Conservation (phyloP, 2,113 vertebrate species). For the Malurus alboscapulatus region DNA sequence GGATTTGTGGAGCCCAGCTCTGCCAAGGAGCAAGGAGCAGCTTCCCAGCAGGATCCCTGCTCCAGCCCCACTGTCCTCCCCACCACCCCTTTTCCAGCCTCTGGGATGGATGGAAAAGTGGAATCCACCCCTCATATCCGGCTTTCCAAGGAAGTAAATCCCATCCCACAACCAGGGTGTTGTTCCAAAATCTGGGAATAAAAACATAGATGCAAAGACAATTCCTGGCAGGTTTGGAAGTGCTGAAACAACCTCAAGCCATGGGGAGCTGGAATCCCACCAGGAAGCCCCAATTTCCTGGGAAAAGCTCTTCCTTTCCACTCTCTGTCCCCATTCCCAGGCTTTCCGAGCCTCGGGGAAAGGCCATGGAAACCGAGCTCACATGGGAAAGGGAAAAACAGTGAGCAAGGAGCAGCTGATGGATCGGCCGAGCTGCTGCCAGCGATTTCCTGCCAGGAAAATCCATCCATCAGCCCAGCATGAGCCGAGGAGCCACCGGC, state of each 20-base stretch:
- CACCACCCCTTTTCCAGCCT: background rate
- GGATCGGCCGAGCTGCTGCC: conserved; percentile 5
- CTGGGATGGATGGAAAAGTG: background rate
- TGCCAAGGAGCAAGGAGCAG: background rate
- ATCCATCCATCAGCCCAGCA: conserved; percentile 36
- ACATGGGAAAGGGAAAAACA: background rate
- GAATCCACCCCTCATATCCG: rapidly evolving
- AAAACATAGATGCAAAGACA: background rate
- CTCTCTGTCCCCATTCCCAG: background rate
- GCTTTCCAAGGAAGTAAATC: background rate
- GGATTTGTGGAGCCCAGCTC: rapidly evolving
- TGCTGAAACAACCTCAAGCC: background rate
- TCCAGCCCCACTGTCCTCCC: background rate
- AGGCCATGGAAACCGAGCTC: background rate
- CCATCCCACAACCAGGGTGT: rapidly evolving
- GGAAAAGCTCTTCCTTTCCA: background rate
- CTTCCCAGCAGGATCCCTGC: background rate
- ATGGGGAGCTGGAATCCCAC: background rate
- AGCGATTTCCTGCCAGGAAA: conserved; percentile 28
- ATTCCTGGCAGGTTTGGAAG: background rate
- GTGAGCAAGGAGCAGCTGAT: conserved; percentile 43
- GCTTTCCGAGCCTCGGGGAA: background rate
- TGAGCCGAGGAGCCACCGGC: background rate
- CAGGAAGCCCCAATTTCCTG: background rate
- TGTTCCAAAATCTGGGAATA: background rate